Conservation (phyloP, 2,113 vertebrate genomes). For the Trogon surrucura region DNA sequence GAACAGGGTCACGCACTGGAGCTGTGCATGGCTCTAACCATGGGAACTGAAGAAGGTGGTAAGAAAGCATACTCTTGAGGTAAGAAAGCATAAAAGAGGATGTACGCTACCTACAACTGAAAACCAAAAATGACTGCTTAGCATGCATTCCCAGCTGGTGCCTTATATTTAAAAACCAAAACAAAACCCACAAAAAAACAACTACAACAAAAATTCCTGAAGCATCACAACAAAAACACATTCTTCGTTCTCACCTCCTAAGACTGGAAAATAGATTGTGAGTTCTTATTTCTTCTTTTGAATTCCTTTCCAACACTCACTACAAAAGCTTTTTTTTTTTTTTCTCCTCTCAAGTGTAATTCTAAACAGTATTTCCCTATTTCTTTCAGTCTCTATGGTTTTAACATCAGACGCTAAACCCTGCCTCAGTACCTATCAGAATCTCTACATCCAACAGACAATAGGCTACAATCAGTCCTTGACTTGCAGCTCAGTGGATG, state of each 20-base stretch:
- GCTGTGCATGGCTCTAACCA: rapidly evolving
- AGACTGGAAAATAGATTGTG: neutral
- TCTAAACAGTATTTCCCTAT: neutral
- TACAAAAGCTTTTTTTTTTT: neutral
- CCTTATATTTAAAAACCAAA: neutral
- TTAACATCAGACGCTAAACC: neutral
- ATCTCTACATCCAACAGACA: neutral
- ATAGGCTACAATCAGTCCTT: neutral
- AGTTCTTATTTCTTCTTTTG: neutral
- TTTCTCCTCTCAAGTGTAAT: neutral
- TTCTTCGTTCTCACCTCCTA: neutral
- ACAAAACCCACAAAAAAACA: neutral
- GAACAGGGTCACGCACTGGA: neutral
- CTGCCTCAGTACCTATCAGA: neutral
- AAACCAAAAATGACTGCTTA: neutral
- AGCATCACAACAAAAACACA: neutral
- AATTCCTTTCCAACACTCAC: neutral
- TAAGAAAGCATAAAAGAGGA: neutral
- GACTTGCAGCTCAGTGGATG: neutral
- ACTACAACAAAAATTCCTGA: neutral
- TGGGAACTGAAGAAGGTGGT: neutral
- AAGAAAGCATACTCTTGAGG: neutral
- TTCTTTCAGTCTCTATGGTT: neutral
- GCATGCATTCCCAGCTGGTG: neutral
- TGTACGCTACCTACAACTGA: neutral